Base-by-base conservation (phyloP, 2,797 vertebrate genomes). In the Acipenser transmontanus region DNA sequence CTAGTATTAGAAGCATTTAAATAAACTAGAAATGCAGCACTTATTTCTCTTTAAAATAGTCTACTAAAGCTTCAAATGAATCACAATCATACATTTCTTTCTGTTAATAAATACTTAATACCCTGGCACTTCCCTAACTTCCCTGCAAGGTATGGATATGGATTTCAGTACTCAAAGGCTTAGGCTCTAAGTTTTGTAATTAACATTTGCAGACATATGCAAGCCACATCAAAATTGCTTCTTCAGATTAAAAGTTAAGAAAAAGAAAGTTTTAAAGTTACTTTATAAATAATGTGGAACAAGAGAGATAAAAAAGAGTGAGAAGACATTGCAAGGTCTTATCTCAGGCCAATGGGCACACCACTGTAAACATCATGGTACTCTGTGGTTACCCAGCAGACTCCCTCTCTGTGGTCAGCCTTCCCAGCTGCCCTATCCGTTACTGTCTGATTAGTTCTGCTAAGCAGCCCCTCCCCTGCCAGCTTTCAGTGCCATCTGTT, bases 381-480 rank as follows among this genome's bases (percentile, higher is more conserved):
- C 90, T 84, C 88, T 76, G 88, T 82, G 78, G 87, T 80, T 81
- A 77, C 86, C 86, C 88, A 50, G 82, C 91, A 86, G 86, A 81
- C 87, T 79, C 84, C 76, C 85, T 91, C 93, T 92, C 95, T 91
- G 94, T 93, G 93, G 89, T 92, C 93, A 92, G 95, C 94, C 93
- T 91, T 95, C 95, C 96, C 95, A 96, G 95, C 95, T 98, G 95
- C 96, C 95, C 96, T 94, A 98, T 98, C 95, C 92, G 95, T 98
- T 98, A 97, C 95, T 98, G 95, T 98, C 96, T 98, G 96, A 98
- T 98, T 98, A 98, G 95, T 96, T 98, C 92, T 97, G 96, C 94
- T 97, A 98, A 98, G 94, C 94, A 98, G 95, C 95, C 95, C 96
- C 95, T 95, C 96, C 95, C 94, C 93, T 92, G 89, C 89, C 90